A percentile compares a stretch with the other conserved stretches of the same genome.
Conservation (phyloP, 2,888 invertebrate species). For the Tyria jacobaeae region DNA sequence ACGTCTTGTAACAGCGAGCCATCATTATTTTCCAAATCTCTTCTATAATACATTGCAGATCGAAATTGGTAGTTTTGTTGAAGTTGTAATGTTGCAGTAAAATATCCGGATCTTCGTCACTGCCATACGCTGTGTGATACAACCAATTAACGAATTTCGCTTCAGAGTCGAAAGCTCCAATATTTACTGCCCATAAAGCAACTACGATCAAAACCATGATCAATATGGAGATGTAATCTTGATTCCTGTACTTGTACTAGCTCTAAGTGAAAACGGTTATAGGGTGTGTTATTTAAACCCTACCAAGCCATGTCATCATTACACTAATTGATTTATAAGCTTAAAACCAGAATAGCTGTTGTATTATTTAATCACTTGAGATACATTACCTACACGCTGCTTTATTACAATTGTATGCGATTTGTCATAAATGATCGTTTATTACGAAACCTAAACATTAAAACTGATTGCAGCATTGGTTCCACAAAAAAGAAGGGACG, state of each 20-base stretch:
- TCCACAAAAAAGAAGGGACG: not conserved
- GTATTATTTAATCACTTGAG: slow-evolving; percentile 22
- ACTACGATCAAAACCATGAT: slow-evolving; percentile 19
- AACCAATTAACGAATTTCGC: not conserved
- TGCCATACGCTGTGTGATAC: not conserved
- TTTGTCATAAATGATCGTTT: not conserved
- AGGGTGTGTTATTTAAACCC: slow-evolving; percentile 3
- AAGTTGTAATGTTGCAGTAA: not conserved
- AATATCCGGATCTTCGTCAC: not conserved
- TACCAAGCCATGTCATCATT: slow-evolving; percentile 4
- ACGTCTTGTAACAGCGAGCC: no score
- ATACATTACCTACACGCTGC: slow-evolving; percentile 4
- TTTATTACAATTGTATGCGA: slow-evolving; percentile 2
- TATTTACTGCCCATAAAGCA: slow-evolving; percentile 11
- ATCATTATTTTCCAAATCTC: not conserved
- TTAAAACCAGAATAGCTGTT: slow-evolving; percentile 13
- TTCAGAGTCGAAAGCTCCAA: not conserved
- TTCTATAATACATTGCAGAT: not conserved
- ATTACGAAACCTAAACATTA: not conserved
- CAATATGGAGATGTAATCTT: slow-evolving; percentile 19
- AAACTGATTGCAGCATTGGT: not conserved
- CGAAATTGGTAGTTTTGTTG: not conserved
- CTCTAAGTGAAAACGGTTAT: slow-evolving; percentile 3
- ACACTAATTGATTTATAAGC: slow-evolving; percentile 25
- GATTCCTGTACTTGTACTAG: not conserved